A percentile compares a stretch with the other conserved stretches of the same genome.
These are phyloP conservation scores for Pungitius pungitius DNA, from an alignment of 2,113 vertebrate species.

Conservation along the genomic window DNA sequence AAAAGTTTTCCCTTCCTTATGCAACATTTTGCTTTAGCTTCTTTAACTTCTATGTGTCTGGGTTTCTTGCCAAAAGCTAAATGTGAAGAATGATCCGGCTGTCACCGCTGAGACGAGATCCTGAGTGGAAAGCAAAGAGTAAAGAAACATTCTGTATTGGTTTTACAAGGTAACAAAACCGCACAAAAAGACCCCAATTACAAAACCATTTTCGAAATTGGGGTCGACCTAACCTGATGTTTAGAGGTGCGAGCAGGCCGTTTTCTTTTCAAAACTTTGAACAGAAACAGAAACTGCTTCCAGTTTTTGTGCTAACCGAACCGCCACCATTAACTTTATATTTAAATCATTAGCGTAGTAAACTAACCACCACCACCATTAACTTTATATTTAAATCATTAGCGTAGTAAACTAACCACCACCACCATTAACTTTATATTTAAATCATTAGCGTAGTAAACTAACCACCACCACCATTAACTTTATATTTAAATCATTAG, in stretches of 20 bases:
- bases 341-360: not conserved
- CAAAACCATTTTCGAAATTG: not conserved
- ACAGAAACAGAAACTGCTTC: not conserved
- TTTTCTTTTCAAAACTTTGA: not conserved
- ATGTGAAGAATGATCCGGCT: not conserved
- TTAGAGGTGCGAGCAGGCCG: not conserved
- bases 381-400: no score
- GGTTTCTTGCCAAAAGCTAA: not conserved
- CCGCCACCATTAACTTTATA: not conserved
- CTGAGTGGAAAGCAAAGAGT: not conserved
- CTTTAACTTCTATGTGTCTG: not conserved
- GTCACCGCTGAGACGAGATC: not conserved
- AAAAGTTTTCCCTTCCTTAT: not conserved
- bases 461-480: no score
- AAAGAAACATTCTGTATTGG: not conserved
- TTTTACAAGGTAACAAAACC: not conserved
- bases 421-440: no score
- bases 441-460: no score
- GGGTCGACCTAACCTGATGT: no score
- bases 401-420: no score
- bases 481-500: no score
- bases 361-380: no score
- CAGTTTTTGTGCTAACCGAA: not conserved
- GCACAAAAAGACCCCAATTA: not conserved
- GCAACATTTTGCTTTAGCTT: constrained; percentile 6